phyloP scores from a whole-genome alignment of 2,113 vertebrate genomes.

The Platycercus adscitus region DNA sequence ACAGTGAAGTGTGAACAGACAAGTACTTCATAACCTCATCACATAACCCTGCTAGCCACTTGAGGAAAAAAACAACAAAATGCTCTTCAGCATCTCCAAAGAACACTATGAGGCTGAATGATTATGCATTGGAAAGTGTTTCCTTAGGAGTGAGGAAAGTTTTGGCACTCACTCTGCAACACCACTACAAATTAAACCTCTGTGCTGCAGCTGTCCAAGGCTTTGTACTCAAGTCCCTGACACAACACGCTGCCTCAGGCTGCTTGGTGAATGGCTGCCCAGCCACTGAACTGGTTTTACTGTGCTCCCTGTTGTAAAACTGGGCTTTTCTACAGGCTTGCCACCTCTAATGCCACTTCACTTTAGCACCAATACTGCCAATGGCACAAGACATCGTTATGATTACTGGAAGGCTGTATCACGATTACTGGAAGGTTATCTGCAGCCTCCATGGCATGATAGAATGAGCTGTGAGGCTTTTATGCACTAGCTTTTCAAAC shows the following conservation, averaged over 20 bases:
- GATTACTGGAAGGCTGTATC: not conserved
- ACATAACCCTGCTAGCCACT: not conserved
- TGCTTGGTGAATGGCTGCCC: not conserved
- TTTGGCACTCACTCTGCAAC: not conserved
- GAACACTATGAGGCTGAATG: not conserved
- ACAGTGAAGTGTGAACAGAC: not conserved
- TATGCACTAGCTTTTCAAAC: not conserved
- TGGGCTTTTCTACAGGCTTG: not conserved
- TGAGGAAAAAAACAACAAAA: not conserved
- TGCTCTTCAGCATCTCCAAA: not conserved
- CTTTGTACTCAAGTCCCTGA: conserved; percentile 21
- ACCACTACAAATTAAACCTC: conserved; percentile 41
- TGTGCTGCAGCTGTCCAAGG: conserved; percentile 42
- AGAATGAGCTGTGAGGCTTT: not conserved
- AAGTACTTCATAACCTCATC: not conserved
- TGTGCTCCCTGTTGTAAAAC: not conserved
- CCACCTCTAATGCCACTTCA: not conserved
- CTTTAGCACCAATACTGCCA: accelerated
- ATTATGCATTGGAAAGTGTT: conserved; percentile 11
- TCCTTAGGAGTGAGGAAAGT: conserved; percentile 20
- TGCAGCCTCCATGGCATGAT: not conserved
- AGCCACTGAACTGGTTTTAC: not conserved
- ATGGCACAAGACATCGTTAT: not conserved
- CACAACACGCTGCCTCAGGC: not conserved
- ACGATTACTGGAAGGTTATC: not conserved